A percentile compares a stretch with the other conserved stretches of the same genome.
Conservation (phyloP, 2,888 invertebrate species). For the Caprella mutica region DNA sequence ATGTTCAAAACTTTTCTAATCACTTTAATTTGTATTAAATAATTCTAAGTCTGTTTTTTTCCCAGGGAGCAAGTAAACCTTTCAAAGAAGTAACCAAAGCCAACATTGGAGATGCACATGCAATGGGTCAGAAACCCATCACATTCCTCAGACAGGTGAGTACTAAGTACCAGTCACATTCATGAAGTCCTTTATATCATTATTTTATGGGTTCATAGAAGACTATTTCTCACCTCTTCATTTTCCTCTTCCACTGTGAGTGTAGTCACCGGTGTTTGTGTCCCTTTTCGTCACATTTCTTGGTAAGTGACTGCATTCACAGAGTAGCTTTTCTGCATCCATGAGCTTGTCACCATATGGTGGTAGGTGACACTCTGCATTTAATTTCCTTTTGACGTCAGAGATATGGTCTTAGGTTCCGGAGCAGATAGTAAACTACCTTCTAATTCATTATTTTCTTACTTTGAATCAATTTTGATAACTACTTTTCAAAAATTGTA, state of each 20-base stretch:
- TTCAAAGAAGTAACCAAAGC: conserved; percentile 88
- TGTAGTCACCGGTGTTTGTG: too few relatives aligned
- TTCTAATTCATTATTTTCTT: too few relatives aligned
- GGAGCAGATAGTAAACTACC: neutral
- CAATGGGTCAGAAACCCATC: conserved; percentile 88
- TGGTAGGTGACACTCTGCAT: neutral
- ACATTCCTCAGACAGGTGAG: conserved; percentile 85
- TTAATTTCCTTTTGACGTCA: too few relatives aligned
- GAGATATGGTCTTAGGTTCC: too few relatives aligned
- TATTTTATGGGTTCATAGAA: neutral
- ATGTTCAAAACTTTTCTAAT: neutral
- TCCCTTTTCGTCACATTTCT: too few relatives aligned
- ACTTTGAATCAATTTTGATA: too few relatives aligned
- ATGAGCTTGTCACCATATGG: too few relatives aligned
- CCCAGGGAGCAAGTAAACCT: conserved; percentile 72
- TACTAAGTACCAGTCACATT: neutral
- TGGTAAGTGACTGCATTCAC: too few relatives aligned
- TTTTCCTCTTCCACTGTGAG: neutral
- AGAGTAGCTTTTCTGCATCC: too few relatives aligned
- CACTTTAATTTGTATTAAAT: conserved; percentile 3
- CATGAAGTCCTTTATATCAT: neutral
- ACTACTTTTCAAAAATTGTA: too few relatives aligned
- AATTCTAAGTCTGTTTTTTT: conserved; percentile 34
- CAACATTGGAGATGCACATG: conserved; percentile 98
- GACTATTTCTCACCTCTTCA: neutral